These are phyloP conservation scores for Polietes domitor DNA, from an alignment of 2,888 invertebrate species.

Conservation along the genomic window DNA sequence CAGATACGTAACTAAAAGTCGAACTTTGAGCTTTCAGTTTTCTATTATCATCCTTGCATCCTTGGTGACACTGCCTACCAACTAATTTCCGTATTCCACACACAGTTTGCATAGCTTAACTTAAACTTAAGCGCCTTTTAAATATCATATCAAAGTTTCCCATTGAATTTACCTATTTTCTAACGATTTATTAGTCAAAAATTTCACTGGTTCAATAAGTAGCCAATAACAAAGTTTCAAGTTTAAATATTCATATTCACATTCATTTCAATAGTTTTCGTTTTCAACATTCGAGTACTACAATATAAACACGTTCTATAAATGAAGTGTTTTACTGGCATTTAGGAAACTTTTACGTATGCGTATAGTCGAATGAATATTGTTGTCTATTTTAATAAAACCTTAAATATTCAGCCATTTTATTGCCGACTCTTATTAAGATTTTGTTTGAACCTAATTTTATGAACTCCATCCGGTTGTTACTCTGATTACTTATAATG, in stretches of 20 bases:
- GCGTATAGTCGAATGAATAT: conserved; percentile 15
- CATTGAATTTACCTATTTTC: too few species aligned
- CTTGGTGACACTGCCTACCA: too few species aligned
- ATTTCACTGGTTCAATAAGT: background rate
- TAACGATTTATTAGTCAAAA: conserved; percentile 10
- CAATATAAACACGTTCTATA: conserved; percentile 9
- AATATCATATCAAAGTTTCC: too few species aligned
- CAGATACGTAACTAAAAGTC: too few species aligned
- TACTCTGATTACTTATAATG: too few species aligned
- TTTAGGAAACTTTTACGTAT: conserved; percentile 21
- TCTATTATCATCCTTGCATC: too few species aligned
- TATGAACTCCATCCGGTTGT: conserved; percentile 40
- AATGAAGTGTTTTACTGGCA: conserved; percentile 15
- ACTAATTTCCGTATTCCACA: too few species aligned
- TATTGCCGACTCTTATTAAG: conserved; percentile 52
- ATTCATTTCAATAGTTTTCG: background rate
- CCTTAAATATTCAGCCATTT: conserved; percentile 62
- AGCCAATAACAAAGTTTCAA: conserved; percentile 41
- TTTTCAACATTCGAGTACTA: background rate
- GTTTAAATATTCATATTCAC: background rate
- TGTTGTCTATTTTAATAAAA: conserved; percentile 41
- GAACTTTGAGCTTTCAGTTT: too few species aligned
- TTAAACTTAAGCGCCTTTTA: too few species aligned
- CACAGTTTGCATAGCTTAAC: too few species aligned
- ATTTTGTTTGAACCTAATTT: conserved; percentile 51